Evolutionary conservation across 2,888 invertebrate species (phyloP).

Genomic region (Apoda limacodes): DNA sequence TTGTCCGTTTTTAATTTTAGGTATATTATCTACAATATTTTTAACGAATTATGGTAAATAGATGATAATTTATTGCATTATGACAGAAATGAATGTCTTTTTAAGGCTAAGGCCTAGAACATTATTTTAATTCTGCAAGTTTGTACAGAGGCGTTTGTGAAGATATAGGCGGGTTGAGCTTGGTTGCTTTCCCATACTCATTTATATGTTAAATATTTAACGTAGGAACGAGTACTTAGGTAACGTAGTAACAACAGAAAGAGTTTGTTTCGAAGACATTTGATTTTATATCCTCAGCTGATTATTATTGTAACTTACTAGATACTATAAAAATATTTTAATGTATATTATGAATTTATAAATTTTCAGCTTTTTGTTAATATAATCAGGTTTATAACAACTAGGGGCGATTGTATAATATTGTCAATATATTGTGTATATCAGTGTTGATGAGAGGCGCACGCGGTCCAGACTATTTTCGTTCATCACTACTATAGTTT

Average conservation of each 20-base stretch:
- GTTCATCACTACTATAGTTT: slow-evolving; percentile 26
- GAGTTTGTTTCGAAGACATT: too few species aligned
- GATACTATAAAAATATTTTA: too few species aligned
- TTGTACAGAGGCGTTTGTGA: too few species aligned
- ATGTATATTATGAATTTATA: slow-evolving; percentile 61
- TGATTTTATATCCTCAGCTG: too few species aligned
- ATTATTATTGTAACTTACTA: too few species aligned
- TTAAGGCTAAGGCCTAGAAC: too few species aligned
- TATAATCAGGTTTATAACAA: slow-evolving; percentile 48
- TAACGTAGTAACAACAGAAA: background rate
- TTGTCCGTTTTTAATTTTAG: slow-evolving; percentile 35
- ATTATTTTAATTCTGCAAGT: too few species aligned
- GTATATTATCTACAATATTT: slow-evolving; percentile 44
- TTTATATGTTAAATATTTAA: background rate
- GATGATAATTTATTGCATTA: slow-evolving; percentile 37
- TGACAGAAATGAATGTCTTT: too few species aligned
- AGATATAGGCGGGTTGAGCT: too few species aligned
- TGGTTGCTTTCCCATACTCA: too few species aligned
- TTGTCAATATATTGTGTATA: slow-evolving; percentile 54
- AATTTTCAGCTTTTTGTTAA: slow-evolving; percentile 58
- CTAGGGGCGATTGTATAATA: slow-evolving; percentile 48
- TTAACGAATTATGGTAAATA: slow-evolving; percentile 37
- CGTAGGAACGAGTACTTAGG: background rate
- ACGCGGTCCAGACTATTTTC: slow-evolving; percentile 30
- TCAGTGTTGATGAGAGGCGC: slow-evolving; percentile 42